Percentiles rank a stretch among this genome's conserved stretches.
These are phyloP conservation scores for Morone chrysops DNA, from an alignment of 2,113 vertebrate genomes.

Conservation along the genomic window DNA sequence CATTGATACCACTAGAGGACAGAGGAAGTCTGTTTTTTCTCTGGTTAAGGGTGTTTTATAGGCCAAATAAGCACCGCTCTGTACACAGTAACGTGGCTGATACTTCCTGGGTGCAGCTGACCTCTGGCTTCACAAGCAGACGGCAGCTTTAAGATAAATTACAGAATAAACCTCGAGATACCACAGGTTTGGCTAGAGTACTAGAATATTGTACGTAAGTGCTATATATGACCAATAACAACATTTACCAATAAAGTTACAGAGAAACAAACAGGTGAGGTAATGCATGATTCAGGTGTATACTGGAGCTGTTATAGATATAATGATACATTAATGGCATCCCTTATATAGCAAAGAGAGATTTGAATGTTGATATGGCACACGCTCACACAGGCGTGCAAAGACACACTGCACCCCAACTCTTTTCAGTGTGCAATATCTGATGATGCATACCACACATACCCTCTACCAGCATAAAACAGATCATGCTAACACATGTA, in stretches of 20 bases:
- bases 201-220: background rate
- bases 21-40: background rate
- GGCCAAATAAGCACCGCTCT: background rate
- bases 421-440: conserved; percentile 41
- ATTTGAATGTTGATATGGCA: conserved; percentile 23
- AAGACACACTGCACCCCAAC: conserved; percentile 14
- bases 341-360: conserved; percentile 21
- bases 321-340: conserved; percentile 22
- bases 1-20: background rate
- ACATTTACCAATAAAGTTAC: conserved; percentile 2
- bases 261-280: conserved; percentile 39
- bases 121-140: background rate
- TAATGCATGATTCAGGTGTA: conserved; percentile 44
- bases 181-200: background rate
- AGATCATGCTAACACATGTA: conserved; percentile 82
- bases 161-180: background rate
- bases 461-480: conserved; percentile 74
- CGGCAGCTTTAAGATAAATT: background rate
- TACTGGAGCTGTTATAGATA: conserved; percentile 19
- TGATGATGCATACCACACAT: conserved; percentile 67
- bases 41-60: background rate
- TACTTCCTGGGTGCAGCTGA: background rate
- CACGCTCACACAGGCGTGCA: conserved; percentile 29
- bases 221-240: background rate
- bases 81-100: background rate